Evolutionary conservation across 2,113 vertebrate genomes (phyloP).

Genomic region (Alaudala cheleensis): DNA sequence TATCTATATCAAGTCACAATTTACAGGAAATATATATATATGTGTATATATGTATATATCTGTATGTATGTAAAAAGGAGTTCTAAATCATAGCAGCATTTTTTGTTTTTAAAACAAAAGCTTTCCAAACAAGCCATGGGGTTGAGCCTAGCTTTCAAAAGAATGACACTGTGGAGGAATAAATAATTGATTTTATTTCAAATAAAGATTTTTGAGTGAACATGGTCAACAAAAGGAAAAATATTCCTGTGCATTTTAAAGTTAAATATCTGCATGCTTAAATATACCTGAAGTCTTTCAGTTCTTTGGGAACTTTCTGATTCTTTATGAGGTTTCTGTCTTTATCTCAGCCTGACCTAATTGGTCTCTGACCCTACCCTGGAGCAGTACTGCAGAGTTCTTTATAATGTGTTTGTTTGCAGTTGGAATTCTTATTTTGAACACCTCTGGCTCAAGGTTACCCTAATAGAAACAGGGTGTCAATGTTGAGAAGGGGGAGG

Average conservation of each 20-base stretch:
- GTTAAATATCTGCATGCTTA: not conserved
- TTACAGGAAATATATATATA: not conserved
- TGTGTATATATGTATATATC: not conserved
- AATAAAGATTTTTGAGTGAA: not conserved
- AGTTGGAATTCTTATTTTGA: constrained; percentile 60
- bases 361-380: constrained; percentile 42
- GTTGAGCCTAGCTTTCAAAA: not conserved
- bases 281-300: not conserved
- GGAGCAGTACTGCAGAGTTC: constrained; percentile 22
- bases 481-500: constrained; percentile 2
- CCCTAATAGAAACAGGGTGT: constrained; percentile 59
- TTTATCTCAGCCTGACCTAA: constrained; percentile 28
- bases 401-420: constrained; percentile 68
- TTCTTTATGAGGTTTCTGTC: not conserved
- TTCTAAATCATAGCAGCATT: constrained; percentile 6
- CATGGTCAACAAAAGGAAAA: not conserved
- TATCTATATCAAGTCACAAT: constrained; percentile 53
- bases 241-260: not conserved
- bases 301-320: not conserved
- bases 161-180: not conserved
- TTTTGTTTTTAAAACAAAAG: not conserved
- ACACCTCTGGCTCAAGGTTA: constrained; percentile 67
- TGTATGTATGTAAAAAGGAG: not conserved
- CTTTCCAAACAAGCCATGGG: not conserved
- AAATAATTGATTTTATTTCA: not conserved